A percentile compares a stretch with the other conserved stretches of the same genome.
phyloP scores from a whole-genome alignment of 1,140 invertebrate species.

The Pseudoatta argentina region DNA sequence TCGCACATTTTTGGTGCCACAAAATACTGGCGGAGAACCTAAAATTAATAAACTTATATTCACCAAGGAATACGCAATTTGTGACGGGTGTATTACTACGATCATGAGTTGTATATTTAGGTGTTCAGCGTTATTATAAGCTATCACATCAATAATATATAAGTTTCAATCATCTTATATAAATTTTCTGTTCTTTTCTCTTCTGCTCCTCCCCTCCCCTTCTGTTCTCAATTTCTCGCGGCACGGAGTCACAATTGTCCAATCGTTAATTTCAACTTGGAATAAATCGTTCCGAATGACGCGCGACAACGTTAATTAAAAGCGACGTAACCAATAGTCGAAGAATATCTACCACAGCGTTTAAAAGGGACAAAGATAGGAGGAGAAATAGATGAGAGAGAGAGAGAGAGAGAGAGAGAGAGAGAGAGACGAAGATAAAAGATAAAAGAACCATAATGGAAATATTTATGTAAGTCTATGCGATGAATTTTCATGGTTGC shows the following conservation, averaged over 20 bases:
- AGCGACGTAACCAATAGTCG: slow-evolving; percentile 53
- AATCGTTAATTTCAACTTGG: slow-evolving; percentile 59
- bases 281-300: slow-evolving; percentile 55
- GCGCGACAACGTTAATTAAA: slow-evolving; percentile 63
- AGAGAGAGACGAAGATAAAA: background rate
- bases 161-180: slow-evolving; percentile 33
- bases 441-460: slow-evolving; percentile 59
- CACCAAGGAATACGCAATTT: slow-evolving; percentile 2
- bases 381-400: background rate
- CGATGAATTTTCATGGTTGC: slow-evolving; percentile 73
- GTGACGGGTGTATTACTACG: background rate
- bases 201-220: too few relatives aligned
- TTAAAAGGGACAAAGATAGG: background rate
- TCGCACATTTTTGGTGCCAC: background rate
- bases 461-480: slow-evolving; percentile 63
- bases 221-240: background rate
- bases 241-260: slow-evolving; percentile 27
- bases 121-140: background rate
- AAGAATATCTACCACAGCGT: slow-evolving; percentile 48
- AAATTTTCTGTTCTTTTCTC: background rate
- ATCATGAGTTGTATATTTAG: background rate
- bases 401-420: slow-evolving; percentile 6
- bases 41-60: background rate
- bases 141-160: slow-evolving; percentile 39
- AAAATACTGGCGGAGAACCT: background rate